Evolutionary conservation across 2,797 vertebrate species (phyloP), one percentile per base, ranked within the genome.

Genomic region (Arremon brunneinucha): DNA sequence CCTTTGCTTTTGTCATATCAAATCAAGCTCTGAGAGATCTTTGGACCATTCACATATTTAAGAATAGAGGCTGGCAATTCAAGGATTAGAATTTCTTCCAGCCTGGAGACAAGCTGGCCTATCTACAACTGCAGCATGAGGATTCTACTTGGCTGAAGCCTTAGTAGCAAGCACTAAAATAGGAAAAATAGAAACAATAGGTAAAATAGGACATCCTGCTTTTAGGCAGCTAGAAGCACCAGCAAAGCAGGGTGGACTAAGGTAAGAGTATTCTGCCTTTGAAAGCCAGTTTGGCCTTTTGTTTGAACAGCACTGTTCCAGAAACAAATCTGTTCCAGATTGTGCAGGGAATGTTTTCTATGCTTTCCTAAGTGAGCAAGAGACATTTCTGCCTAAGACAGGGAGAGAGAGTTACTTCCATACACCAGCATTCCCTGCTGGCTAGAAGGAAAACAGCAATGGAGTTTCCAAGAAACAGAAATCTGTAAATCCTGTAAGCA

Each of bases 371-470:
- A 39, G 30, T 23, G 27, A 69, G 34, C 34, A 91, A 57, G 41
- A 94, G 26, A 35, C 28, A 53, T 64, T 91, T 90, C 68, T 96
- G 74, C 13, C 9, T 34, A 9, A 18, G 41, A 56, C 3, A 57
- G 18, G 9, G 60, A 50, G 26, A 69, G 63, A 87, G 56, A 79
- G 37, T 87, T 95, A 53, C 69, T 78, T 95, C 78, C 92, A 91
- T 78, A n/a, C 93, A 94, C 75, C 83, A 95, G 90, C 92, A 95
- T 95, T 97, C 90, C 68, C 92, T 96, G 69, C 91, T 90, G 94
- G 82, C 57, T 95, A n/a, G 53, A 68, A 64, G 65, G 81, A 71
- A 95, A 95, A 94, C 79, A 92, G 82, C 92, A 59, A n/a, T 57
- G 65, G 75, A 85, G 39, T 67, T 81, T 80, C 62, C 57, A 83